Evolutionary conservation across 2,113 vertebrate species (phyloP), one percentile per base, ranked within the genome.

Genomic region (Ovibos moschatus): DNA sequence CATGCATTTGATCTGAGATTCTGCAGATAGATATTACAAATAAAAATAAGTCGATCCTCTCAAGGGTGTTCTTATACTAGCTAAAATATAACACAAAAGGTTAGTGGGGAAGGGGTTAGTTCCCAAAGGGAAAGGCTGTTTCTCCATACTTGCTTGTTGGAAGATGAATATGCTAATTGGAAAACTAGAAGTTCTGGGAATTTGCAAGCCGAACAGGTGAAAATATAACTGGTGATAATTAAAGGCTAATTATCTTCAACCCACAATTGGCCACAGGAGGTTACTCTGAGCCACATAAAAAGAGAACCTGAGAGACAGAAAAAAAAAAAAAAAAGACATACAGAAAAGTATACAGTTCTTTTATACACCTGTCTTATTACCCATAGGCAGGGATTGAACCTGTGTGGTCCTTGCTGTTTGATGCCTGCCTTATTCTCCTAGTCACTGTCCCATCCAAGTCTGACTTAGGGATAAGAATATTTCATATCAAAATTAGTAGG

Each of bases 171-270:
- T 88, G 4, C 0, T 98, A 98, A 98, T 98, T 98, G 97, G 97
- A 98, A 96, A 97, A 97, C 43, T 50, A 57, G 95, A 98, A 98
- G 97, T 96, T 98, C 98, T 97, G 97, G 98, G 96, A 97, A 97
- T 97, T 93, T 98, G 97, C 94, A 98, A 98, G 95, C 96, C 74
- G 87, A 98, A 92, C 97, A 98, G 97, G 98, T 98, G 96, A 98
- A 98, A 98, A 97, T 92, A 60, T 89, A 98, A 98, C 97, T 17
- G 83, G 96, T 97, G 98, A 98, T 98, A 98, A 98, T 98, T 98
- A 97, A 98, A 98, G 98, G 97, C 98, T 99, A 98, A 98, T 98
- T 99, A 98, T 98, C 97, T 98, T 97, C 98, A 98, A 97, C 95
- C 98, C 94, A 95, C 95, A 97, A 97, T 98, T 87, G 98, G 98